These are phyloP conservation scores for Diacarnus erythraeanus DNA, from an alignment of 37 sponge, comb jelly and placozoan species.

Conservation along the genomic window DNA sequence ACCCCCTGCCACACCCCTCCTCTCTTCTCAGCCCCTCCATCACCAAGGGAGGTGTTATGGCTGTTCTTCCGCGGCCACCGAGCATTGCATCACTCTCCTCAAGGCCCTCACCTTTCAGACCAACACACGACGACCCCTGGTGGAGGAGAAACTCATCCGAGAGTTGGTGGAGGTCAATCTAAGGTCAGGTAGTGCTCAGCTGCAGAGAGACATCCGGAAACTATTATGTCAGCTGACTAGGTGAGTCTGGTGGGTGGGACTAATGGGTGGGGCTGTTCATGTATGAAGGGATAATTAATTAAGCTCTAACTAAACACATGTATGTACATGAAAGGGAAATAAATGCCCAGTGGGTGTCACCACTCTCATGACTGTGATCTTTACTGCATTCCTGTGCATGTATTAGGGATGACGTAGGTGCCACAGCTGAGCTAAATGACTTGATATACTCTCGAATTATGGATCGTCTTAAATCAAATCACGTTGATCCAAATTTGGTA, in stretches of 20 bases:
- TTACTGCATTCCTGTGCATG: not conserved
- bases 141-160: constrained; percentile 59
- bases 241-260: constrained; percentile 27
- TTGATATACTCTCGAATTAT: constrained; percentile 48
- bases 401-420: constrained; percentile 56
- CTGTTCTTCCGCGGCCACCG: constrained; percentile 77
- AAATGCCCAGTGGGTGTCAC: too few relatives aligned
- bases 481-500: constrained; percentile 64
- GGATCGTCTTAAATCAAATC: constrained; percentile 36
- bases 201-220: constrained; percentile 55
- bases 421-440: constrained; percentile 67
- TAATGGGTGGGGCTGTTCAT: too few relatives aligned
- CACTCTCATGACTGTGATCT: too few relatives aligned
- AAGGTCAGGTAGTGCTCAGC: constrained; percentile 35
- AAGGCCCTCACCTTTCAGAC: constrained; percentile 68
- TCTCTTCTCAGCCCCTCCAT: not conserved
- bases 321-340: too few relatives aligned
- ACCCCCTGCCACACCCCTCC: constrained; percentile 7
- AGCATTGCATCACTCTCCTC: constrained; percentile 84
- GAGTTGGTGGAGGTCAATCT: constrained; percentile 81
- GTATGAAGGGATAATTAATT: too few relatives aligned
- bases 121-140: constrained; percentile 47
- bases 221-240: constrained; percentile 80
- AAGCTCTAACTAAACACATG: too few relatives aligned
- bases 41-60: constrained; percentile 73